phyloP scores from a whole-genome alignment of 2,888 invertebrate species.

The Altica lythri region DNA sequence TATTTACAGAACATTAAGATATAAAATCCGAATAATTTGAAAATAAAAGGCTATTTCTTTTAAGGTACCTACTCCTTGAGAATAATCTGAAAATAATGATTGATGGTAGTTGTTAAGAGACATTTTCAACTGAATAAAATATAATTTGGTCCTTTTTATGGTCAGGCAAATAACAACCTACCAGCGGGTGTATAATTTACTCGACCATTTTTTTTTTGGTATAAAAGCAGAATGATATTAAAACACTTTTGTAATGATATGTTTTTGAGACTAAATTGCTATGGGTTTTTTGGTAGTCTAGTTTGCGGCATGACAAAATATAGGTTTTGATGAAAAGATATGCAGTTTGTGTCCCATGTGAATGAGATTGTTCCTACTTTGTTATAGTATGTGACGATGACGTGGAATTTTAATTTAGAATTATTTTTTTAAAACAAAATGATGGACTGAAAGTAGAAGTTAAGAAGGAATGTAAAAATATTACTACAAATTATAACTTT shows the following conservation, averaged over 20 bases:
- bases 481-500: too few relatives aligned
- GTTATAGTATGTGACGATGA: too few relatives aligned
- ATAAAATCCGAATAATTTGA: constrained; percentile 27
- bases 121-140: constrained; percentile 40
- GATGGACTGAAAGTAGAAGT: too few relatives aligned
- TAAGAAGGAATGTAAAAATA: too few relatives aligned
- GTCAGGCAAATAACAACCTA: constrained; percentile 36
- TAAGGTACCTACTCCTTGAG: constrained; percentile 22
- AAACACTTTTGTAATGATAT: constrained; percentile 38
- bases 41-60: constrained; percentile 33
- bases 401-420: too few relatives aligned
- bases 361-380: constrained; percentile 9
- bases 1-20: constrained; percentile 21
- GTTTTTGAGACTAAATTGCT: constrained; percentile 30
- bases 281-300: constrained; percentile 35
- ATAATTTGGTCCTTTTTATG: constrained; percentile 41
- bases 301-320: constrained; percentile 30
- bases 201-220: constrained; percentile 36
- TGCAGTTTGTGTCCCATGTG: constrained; percentile 25
- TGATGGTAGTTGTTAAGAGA: constrained; percentile 37
- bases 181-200: constrained; percentile 36
- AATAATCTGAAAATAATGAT: constrained; percentile 36
- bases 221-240: constrained; percentile 38
- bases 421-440: too few relatives aligned
- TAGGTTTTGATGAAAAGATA: constrained; percentile 30